phyloP scores from a whole-genome alignment of 1,140 invertebrate genomes.

The Heterodera schachtii region DNA sequence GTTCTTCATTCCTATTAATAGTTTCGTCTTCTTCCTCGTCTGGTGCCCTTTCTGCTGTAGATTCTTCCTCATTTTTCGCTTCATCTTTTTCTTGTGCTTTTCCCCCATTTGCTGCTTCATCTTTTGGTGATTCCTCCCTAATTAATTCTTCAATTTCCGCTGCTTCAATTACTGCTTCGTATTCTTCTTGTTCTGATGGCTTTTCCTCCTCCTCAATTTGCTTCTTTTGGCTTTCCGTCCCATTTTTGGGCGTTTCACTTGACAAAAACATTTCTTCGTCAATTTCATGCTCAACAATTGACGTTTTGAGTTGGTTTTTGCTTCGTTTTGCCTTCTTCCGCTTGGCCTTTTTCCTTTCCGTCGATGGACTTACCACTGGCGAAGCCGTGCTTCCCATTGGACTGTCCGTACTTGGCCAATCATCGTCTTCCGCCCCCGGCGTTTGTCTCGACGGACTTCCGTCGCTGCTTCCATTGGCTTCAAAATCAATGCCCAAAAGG shows the following conservation, averaged over 20 bases:
- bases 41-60: no score
- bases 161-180: no score
- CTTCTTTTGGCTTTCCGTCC: neutral
- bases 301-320: neutral
- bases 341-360: neutral
- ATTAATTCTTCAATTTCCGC: no score
- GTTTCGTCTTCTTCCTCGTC: neutral
- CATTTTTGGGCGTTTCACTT: neutral
- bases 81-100: no score
- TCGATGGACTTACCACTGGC: neutral
- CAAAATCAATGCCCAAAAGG: neutral
- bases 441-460: no score
- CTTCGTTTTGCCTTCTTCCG: neutral
- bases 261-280: neutral
- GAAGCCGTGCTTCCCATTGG: neutral
- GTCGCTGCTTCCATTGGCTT: neutral
- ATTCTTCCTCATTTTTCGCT: no score
- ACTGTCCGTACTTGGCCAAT: no score
- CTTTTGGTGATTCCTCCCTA: no score
- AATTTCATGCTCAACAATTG: neutral
- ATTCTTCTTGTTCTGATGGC: no score
- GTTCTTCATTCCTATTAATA: no score
- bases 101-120: no score
- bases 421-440: no score
- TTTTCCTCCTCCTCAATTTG: neutral